These are phyloP conservation scores for Orthosia gothica DNA, from an alignment of 2,888 invertebrate genomes.

Conservation along the genomic window DNA sequence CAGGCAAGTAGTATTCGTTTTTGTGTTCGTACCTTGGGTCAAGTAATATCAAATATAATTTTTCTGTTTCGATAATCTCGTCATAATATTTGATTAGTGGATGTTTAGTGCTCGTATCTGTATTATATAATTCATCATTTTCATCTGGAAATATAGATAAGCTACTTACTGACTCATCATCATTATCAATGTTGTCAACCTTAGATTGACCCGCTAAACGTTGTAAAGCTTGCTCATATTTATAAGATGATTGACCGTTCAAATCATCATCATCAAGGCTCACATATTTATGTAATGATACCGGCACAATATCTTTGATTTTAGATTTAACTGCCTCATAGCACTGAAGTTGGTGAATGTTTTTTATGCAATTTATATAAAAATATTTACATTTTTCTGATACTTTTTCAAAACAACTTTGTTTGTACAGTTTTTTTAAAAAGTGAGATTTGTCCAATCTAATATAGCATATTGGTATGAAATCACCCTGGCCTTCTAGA, in stretches of 20 bases:
- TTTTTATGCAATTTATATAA: background rate
- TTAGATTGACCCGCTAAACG: background rate
- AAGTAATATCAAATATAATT: slow-evolving; percentile 13
- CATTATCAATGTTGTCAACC: background rate
- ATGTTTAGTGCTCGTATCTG: background rate
- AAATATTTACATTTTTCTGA: slow-evolving; percentile 18
- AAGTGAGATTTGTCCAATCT: slow-evolving; percentile 11
- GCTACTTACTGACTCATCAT: background rate
- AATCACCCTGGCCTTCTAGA: slow-evolving; percentile 18
- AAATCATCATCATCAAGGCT: background rate
- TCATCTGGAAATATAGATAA: background rate
- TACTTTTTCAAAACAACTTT: slow-evolving; percentile 11
- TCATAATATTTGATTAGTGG: slow-evolving; percentile 9
- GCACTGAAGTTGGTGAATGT: slow-evolving; percentile 2
- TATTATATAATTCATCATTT: slow-evolving; percentile 2
- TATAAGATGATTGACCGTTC: background rate
- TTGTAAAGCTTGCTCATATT: slow-evolving; percentile 13
- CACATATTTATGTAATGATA: slow-evolving; percentile 7
- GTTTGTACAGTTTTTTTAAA: slow-evolving; percentile 3
- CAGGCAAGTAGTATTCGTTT: slow-evolving; percentile 5
- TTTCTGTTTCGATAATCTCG: slow-evolving; percentile 4
- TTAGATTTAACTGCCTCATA: slow-evolving; percentile 10
- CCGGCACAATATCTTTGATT: slow-evolving; percentile 2
- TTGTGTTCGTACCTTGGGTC: slow-evolving; percentile 9
- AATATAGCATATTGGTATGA: background rate